Percentiles rank a stretch among this genome's conserved stretches.
Conservation (phyloP, 2,888 invertebrate genomes). For the Himalopsyche kuldschensis region DNA sequence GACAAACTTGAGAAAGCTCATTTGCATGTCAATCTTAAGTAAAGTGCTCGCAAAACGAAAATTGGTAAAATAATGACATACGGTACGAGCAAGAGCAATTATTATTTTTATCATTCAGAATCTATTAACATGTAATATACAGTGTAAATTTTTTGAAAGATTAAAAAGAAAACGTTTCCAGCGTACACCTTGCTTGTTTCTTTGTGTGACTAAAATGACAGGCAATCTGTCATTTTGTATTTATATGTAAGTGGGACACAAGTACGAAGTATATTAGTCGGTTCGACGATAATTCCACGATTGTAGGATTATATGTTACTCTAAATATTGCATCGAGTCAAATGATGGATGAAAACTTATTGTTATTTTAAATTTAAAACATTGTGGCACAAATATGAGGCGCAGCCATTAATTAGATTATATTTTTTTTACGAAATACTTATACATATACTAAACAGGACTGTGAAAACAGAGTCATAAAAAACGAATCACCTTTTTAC, state of each 20-base stretch:
- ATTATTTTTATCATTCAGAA: not conserved
- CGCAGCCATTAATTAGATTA: too few relatives aligned
- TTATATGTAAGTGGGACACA: not conserved
- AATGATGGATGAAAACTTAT: too few relatives aligned
- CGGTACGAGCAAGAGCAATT: not conserved
- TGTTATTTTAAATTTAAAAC: too few relatives aligned
- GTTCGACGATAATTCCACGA: too few relatives aligned
- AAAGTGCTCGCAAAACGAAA: not conserved
- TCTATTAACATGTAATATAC: not conserved
- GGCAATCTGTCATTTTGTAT: not conserved
- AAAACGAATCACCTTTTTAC: too few relatives aligned
- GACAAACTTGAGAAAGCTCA: not conserved
- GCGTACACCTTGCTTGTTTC: not conserved
- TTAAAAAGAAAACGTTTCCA: not conserved
- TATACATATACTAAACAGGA: too few relatives aligned
- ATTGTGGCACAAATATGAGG: too few relatives aligned
- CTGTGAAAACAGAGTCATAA: too few relatives aligned
- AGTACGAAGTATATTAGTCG: not conserved
- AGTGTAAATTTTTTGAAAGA: not conserved
- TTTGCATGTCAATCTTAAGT: not conserved
- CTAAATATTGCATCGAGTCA: too few relatives aligned
- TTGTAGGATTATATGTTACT: too few relatives aligned
- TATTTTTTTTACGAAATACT: too few relatives aligned
- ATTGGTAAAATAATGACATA: not conserved
- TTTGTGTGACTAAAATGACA: not conserved